Percentiles rank a stretch among this genome's conserved stretches.
phyloP scores from a whole-genome alignment of 2,888 invertebrate genomes.

The Eilema sororculum region DNA sequence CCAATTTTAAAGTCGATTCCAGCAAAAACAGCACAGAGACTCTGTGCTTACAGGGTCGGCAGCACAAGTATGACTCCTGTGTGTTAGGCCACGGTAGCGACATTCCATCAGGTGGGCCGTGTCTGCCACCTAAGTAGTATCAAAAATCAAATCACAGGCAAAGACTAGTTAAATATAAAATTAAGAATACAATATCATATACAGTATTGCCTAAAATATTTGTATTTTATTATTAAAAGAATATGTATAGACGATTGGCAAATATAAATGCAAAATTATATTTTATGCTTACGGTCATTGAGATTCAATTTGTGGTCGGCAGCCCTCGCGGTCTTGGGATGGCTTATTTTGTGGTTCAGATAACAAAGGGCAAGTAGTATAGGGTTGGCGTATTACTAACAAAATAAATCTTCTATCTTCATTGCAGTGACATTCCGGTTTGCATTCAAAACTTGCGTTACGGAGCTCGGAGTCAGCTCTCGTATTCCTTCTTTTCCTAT shows the following conservation, averaged over 20 bases:
- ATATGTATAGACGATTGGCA: neutral
- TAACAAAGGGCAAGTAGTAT: constrained; percentile 63
- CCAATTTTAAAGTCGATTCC: neutral
- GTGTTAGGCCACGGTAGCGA: too few relatives aligned
- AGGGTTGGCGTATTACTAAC: constrained; percentile 57
- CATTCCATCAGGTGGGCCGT: too few relatives aligned
- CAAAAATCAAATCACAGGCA: too few relatives aligned
- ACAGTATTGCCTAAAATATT: neutral
- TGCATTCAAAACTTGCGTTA: too few relatives aligned
- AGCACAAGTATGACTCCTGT: too few relatives aligned
- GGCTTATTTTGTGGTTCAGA: constrained; percentile 74
- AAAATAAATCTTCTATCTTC: neutral
- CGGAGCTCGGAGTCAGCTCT: too few relatives aligned
- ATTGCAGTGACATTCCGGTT: too few relatives aligned
- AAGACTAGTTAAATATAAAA: neutral
- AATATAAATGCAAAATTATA: constrained; percentile 37
- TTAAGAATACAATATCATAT: neutral
- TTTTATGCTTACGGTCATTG: constrained; percentile 60
- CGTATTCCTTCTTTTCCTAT: too few relatives aligned
- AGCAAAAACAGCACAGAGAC: too few relatives aligned
- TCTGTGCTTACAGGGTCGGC: too few relatives aligned
- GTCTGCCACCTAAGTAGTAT: too few relatives aligned
- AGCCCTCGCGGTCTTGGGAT: constrained; percentile 60
- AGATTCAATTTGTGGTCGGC: constrained; percentile 73
- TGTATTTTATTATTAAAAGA: neutral